Evolutionary conservation across 1,140 invertebrate genomes (phyloP).

Genomic region (Cherax destructor): DNA sequence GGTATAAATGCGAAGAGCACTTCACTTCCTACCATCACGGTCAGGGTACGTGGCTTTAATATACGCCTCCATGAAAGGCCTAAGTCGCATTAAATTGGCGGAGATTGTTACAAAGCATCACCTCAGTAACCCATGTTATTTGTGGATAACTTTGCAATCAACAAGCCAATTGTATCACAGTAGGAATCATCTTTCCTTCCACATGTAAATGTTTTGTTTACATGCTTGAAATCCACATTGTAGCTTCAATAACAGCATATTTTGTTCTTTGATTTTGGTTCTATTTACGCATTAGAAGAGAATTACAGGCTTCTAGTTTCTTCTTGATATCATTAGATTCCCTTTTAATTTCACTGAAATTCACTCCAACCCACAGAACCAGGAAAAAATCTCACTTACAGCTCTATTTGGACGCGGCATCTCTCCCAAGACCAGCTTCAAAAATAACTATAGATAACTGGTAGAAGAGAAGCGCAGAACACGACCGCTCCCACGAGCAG

Average conservation of each 20-base stretch:
- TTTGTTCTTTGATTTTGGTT: conserved; percentile 1
- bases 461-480: background rate
- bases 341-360: background rate
- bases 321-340: background rate
- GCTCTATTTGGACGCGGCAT: conserved; percentile 70
- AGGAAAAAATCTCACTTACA: conserved; percentile 61
- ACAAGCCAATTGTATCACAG: background rate
- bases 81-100: background rate
- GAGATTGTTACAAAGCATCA: background rate
- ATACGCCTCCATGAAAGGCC: background rate
- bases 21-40: too few relatives aligned
- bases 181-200: conserved; percentile 6
- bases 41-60: background rate
- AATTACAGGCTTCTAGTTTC: background rate
- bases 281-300: background rate
- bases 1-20: too few relatives aligned
- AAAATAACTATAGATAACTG: conserved; percentile 63
- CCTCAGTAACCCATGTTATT: background rate
- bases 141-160: background rate
- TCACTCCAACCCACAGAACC: background rate
- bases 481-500: conserved; percentile 63
- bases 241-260: conserved; percentile 24
- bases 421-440: conserved; percentile 57
- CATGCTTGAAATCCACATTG: conserved; percentile 56
- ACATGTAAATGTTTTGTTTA: conserved; percentile 63